Conservation (phyloP, 2,888 invertebrate genomes). For the Drosophila recens region DNA sequence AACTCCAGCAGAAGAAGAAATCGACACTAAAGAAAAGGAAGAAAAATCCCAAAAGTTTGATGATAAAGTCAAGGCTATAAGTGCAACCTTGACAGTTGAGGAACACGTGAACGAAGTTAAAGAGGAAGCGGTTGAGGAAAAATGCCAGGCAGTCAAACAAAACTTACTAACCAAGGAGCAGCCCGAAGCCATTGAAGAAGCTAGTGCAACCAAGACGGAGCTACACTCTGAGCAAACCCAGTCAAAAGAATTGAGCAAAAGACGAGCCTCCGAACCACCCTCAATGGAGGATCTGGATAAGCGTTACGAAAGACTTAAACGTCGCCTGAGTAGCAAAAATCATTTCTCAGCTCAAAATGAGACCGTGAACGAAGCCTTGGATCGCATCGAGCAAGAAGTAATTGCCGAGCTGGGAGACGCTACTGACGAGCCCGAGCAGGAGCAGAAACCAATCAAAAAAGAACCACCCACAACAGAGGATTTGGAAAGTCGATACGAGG, state of each 20-base stretch:
- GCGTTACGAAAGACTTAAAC: constrained; percentile 74
- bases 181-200: background rate
- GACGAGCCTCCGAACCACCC: constrained; percentile 76
- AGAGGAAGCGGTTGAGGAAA: constrained; percentile 12
- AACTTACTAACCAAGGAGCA: constrained; percentile 11
- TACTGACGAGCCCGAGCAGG: background rate
- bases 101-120: background rate
- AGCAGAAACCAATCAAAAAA: constrained; percentile 35
- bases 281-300: constrained; percentile 80
- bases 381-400: constrained; percentile 67
- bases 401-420: constrained; percentile 47
- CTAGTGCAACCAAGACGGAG: background rate
- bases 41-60: constrained; percentile 40
- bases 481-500: constrained; percentile 71
- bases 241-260: constrained; percentile 41
- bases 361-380: constrained; percentile 63
- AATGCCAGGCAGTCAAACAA: constrained; percentile 10
- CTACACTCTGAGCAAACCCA: constrained; percentile 9
- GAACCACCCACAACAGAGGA: constrained; percentile 64
- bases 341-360: constrained; percentile 45
- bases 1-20: background rate
- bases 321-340: constrained; percentile 68
- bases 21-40: constrained; percentile 1
- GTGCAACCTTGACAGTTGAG: constrained; percentile 18
- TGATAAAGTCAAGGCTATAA: constrained; percentile 55